Evolutionary conservation across 2,113 vertebrate genomes (phyloP).

Genomic region (Marcusenius ussheri): DNA sequence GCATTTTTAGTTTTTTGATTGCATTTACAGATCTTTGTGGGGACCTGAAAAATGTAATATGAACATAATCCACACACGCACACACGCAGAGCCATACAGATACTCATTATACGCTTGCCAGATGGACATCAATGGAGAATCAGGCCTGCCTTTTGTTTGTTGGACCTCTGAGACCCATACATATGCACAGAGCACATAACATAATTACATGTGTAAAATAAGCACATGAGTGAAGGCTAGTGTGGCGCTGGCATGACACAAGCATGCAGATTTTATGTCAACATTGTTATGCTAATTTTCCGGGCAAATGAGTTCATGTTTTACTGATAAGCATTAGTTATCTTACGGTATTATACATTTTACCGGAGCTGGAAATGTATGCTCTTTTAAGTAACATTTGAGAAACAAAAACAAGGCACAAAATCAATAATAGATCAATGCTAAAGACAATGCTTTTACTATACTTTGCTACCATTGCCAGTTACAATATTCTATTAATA

Average conservation of each 20-base stretch:
- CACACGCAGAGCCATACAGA: constrained; percentile 10
- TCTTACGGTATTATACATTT: not conserved
- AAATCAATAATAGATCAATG: not conserved
- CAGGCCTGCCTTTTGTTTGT: constrained; percentile 50
- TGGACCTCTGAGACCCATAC: constrained; percentile 48
- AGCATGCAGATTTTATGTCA: constrained; percentile 3
- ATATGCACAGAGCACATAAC: constrained; percentile 62
- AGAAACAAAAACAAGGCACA: not conserved
- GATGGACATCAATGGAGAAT: constrained; percentile 56
- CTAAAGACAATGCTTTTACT: not conserved
- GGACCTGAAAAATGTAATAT: too few species aligned
- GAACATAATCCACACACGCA: not conserved
- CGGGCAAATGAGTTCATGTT: not conserved
- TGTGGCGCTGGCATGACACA: not conserved
- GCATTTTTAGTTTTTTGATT: too few species aligned
- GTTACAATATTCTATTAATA: not conserved
- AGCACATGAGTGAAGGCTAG: constrained; percentile 1
- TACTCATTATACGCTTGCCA: constrained; percentile 43
- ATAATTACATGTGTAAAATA: constrained; percentile 50
- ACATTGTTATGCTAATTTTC: not conserved
- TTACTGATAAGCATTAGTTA: not conserved
- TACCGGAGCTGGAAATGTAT: not conserved
- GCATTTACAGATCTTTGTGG: too few species aligned
- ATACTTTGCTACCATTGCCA: not conserved
- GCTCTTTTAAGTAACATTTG: not conserved